Conservation (phyloP, 2,888 invertebrate species). For the Carcina quercana region DNA sequence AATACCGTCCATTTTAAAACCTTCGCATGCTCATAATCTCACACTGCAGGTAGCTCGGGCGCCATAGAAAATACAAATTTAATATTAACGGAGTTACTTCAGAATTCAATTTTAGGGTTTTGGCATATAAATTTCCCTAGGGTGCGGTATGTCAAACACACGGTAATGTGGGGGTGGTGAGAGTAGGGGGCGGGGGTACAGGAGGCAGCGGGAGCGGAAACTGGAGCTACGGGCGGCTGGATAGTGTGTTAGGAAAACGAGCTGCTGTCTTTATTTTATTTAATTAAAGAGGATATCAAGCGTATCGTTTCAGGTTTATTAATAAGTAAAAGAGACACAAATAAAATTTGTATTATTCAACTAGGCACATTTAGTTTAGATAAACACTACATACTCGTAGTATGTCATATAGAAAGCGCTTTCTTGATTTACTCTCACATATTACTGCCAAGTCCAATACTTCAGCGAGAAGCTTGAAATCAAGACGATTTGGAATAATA, state of each 20-base stretch:
- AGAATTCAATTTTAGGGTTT: slow-evolving; percentile 27
- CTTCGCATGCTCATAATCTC: not conserved
- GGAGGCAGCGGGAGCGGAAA: slow-evolving; percentile 5
- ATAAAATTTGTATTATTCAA: no score
- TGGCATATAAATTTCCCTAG: slow-evolving; percentile 15
- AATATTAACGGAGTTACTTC: slow-evolving; percentile 14
- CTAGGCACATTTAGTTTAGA: no score
- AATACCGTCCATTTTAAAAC: not conserved
- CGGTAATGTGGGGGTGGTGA: slow-evolving; percentile 9
- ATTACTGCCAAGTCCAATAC: no score
- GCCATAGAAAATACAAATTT: slow-evolving; percentile 4
- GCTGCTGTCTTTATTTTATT: not conserved
- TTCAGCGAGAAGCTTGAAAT: no score
- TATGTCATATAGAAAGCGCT: no score
- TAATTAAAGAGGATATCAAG: no score
- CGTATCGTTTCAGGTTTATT: no score
- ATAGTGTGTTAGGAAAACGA: not conserved
- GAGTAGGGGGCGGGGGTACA: not conserved
- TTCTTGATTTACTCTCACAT: no score
- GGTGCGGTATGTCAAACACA: slow-evolving; percentile 13
- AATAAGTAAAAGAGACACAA: no score
- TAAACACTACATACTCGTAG: no score
- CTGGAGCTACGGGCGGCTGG: not conserved
- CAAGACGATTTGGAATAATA: no score
- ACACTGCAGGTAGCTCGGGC: not conserved